Evolutionary conservation across 2,113 vertebrate genomes (phyloP).

Genomic region (Crotalus viridis): DNA sequence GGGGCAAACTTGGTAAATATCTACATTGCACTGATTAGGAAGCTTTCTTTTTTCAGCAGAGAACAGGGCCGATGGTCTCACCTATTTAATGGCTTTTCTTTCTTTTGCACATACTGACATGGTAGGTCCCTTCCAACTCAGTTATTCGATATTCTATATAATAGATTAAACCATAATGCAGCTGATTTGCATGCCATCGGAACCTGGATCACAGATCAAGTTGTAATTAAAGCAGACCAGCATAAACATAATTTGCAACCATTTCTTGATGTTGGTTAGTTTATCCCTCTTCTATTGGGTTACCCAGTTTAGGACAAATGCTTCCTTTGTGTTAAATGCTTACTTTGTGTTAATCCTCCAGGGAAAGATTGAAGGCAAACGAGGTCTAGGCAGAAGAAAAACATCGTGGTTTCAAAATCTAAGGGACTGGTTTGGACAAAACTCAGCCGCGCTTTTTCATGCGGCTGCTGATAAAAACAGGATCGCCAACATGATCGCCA

Average conservation of each 20-base stretch:
- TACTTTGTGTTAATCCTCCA: background rate
- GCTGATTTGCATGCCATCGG: background rate
- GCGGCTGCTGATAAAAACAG: too few species aligned
- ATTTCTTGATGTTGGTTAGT: background rate
- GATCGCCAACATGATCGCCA: too few species aligned
- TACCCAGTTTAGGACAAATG: background rate
- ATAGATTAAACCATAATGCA: background rate
- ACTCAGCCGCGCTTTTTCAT: too few species aligned
- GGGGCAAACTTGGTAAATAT: background rate
- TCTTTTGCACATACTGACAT: background rate
- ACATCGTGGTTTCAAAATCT: too few species aligned
- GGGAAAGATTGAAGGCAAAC: too few species aligned
- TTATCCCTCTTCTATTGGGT: background rate
- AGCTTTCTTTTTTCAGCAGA: background rate
- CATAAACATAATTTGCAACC: background rate
- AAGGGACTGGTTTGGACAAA: too few species aligned
- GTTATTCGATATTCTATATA: background rate
- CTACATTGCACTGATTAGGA: background rate
- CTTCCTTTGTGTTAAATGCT: background rate
- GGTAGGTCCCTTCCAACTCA: background rate
- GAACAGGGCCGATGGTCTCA: background rate
- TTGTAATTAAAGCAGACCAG: background rate
- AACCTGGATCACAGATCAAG: background rate
- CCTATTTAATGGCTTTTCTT: background rate
- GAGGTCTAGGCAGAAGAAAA: too few species aligned